Evolutionary conservation across 92 coral and sea anemone species (phyloP), one percentile per base, ranked within the genome.

Genomic region (Actinernus sp.): DNA sequence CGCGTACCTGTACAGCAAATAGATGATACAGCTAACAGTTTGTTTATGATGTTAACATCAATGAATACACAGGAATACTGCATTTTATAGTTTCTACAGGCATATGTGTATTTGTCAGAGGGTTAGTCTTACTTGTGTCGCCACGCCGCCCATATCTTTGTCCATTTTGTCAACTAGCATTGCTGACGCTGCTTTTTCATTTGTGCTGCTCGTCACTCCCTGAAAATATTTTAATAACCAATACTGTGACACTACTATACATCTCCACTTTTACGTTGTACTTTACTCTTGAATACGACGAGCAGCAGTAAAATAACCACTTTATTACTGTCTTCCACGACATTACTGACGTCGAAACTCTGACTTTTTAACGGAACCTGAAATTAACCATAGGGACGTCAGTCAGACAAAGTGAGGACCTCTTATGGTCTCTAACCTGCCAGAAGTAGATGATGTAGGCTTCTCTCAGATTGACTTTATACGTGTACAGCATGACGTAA

Each of bases 81-180:
- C n/a, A n/a, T n/a, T n/a, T n/a, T n/a, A n/a, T n/a, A n/a, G n/a
- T n/a, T n/a, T n/a, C n/a, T n/a, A n/a, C n/a, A 3, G 16, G 12
- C 39, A 11, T n/a, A n/a, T n/a, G n/a, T n/a, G n/a, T n/a, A n/a
- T n/a, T n/a, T n/a, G n/a, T n/a, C n/a, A n/a, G n/a, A n/a, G n/a
- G n/a, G n/a, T n/a, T n/a, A n/a, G n/a, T 7, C 21, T 34, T 31
- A 90, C 97, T 92, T 90, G 97, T 39, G 92, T 90, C 19, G 97
- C 92, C 30, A 86, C 76, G n/a, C 97, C 97, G 43, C 97, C 97
- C 39, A 90, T 78, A 0, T 86, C 68, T 58, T 68, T 90, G 76
- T 90, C 97, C 91, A 90, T 90, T 38, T 81, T 83, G 74, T 90
- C 97, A 1, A 92, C 70, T 30, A 90, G 55, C 86, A 86, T 90